These are phyloP conservation scores for Fulmarus glacialis DNA, from an alignment of 2,113 vertebrate species.

Conservation along the genomic window DNA sequence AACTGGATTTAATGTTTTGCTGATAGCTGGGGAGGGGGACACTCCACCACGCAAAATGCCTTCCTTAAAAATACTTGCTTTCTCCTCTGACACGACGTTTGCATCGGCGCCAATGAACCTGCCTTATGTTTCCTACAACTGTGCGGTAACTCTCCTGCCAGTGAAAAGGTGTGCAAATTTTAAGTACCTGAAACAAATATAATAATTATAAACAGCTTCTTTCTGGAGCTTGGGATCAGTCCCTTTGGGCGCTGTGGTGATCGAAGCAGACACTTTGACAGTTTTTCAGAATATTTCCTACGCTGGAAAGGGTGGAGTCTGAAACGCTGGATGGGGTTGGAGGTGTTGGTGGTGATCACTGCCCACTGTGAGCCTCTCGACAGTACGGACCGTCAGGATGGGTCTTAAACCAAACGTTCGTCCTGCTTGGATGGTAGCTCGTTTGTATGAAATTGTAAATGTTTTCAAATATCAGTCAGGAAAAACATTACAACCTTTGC, in stretches of 20 bases:
- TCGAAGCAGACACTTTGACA: background rate
- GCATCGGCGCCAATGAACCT: background rate
- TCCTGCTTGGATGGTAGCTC: background rate
- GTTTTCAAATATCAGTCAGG: background rate
- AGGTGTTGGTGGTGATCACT: background rate
- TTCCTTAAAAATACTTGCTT: background rate
- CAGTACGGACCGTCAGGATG: background rate
- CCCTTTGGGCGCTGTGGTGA: background rate
- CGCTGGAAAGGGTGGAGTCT: background rate
- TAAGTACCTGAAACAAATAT: background rate
- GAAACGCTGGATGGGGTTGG: background rate
- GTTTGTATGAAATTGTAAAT: background rate
- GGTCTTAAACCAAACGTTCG: background rate
- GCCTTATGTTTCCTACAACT: background rate
- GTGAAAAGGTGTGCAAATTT: background rate
- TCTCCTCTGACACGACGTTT: background rate
- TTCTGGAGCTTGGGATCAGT: background rate
- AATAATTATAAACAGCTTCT: background rate
- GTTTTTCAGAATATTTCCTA: background rate
- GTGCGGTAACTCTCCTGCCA: background rate
- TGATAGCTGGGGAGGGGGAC: background rate
- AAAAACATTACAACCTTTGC: background rate
- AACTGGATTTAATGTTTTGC: background rate
- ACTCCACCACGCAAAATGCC: background rate
- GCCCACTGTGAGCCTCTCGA: background rate